Evolutionary conservation across 2,797 vertebrate genomes (phyloP).

Genomic region (Iguana delicatissima): DNA sequence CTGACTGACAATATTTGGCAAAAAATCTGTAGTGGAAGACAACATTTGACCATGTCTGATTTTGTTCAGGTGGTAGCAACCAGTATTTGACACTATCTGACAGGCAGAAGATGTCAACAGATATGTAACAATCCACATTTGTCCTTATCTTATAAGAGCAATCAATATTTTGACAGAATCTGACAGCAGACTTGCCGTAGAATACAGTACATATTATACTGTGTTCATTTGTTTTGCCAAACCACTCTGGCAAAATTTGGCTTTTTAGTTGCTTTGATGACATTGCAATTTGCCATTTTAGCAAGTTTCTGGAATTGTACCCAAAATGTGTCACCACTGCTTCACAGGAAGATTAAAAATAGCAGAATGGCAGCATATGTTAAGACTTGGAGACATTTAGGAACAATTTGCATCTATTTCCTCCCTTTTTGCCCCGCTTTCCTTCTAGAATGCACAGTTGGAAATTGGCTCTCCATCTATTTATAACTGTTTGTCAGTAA

Average conservation of each 20-base stretch:
- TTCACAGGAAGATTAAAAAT: not conserved
- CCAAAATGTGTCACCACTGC: not conserved
- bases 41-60: not conserved
- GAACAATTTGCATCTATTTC: not conserved
- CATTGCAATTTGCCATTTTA: not conserved
- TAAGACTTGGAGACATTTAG: not conserved
- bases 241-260: not conserved
- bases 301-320: not conserved
- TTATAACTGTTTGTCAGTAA: not conserved
- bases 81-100: not conserved
- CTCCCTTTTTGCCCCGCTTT: not conserved
- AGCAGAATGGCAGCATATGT: too few species aligned
- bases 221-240: slow-evolving; percentile 1
- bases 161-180: not conserved
- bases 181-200: not conserved
- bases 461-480: not conserved
- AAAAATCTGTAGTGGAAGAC: not conserved
- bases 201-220: not conserved
- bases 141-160: not conserved
- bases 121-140: not conserved
- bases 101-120: not conserved
- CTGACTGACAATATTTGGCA: not conserved
- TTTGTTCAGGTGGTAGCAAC: not conserved
- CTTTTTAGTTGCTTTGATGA: not conserved
- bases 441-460: not conserved